Conservation (phyloP, 1,140 invertebrate species). For the Pachyrhynchus sulphureomaculatus region DNA sequence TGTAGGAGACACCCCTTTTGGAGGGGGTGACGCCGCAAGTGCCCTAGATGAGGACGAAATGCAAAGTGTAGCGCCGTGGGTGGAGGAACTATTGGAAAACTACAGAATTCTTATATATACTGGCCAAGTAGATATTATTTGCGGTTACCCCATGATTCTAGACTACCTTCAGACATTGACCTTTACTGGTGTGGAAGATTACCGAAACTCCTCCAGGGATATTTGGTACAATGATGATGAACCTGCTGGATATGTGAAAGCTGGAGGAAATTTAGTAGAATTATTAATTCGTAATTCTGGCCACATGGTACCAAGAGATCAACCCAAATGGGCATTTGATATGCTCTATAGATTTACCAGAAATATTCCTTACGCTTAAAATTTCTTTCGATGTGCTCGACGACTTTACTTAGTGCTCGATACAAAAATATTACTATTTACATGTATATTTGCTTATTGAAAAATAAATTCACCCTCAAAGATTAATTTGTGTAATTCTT, state of each 20-base stretch:
- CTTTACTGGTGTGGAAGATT: conserved; percentile 63
- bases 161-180: conserved; percentile 65
- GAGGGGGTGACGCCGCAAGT: conserved; percentile 60
- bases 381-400: no score
- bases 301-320: conserved; percentile 77
- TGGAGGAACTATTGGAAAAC: conserved; percentile 66
- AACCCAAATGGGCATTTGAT: conserved; percentile 72
- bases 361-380: no score
- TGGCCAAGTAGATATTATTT: conserved; percentile 82
- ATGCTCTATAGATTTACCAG: conserved; percentile 72
- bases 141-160: conserved; percentile 74
- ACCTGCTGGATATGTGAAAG: conserved; percentile 72
- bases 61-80: conserved; percentile 73
- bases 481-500: no score
- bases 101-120: conserved; percentile 74
- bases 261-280: conserved; percentile 72
- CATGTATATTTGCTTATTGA: no score
- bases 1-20: conserved; percentile 55
- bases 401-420: no score
- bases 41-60: conserved; percentile 77
- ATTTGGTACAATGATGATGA: conserved; percentile 67
- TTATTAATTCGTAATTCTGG: conserved; percentile 74
- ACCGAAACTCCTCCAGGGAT: conserved; percentile 59
- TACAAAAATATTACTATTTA: no score
- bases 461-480: no score